phyloP scores from a whole-genome alignment of 2,797 vertebrate genomes.

The Xenentodon cancila region DNA sequence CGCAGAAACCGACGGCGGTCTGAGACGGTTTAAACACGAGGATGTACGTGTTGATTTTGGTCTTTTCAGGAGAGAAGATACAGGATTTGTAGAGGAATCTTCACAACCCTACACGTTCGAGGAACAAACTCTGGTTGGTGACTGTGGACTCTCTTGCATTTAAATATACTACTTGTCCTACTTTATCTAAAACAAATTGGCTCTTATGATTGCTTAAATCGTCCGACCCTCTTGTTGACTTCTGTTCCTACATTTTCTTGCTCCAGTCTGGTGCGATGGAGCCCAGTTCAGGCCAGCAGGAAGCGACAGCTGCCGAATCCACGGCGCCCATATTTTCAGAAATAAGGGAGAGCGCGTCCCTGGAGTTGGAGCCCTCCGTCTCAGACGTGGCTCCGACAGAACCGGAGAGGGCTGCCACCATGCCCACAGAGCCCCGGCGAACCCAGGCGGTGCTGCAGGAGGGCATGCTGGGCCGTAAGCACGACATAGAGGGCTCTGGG shows the following conservation, averaged over 20 bases:
- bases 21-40: too few species aligned
- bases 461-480: slow-evolving; percentile 91
- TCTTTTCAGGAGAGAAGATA: slow-evolving; percentile 81
- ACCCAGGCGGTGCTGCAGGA: slow-evolving; percentile 83
- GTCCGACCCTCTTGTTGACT: not conserved
- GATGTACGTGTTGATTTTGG: not conserved
- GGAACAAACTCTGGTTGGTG: slow-evolving; percentile 80
- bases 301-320: slow-evolving; percentile 64
- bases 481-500: slow-evolving; percentile 89
- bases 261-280: slow-evolving; percentile 69
- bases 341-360: slow-evolving; percentile 73
- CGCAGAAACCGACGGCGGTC: not conserved
- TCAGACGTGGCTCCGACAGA: slow-evolving; percentile 59
- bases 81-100: slow-evolving; percentile 81
- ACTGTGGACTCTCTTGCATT: not conserved
- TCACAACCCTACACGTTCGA: slow-evolving; percentile 77
- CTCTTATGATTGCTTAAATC: not conserved
- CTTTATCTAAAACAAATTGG: not conserved
- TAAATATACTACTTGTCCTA: not conserved
- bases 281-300: slow-evolving; percentile 61
- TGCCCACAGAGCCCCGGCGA: slow-evolving; percentile 77
- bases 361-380: slow-evolving; percentile 72
- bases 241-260: not conserved
- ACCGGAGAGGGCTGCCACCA: slow-evolving; percentile 82
- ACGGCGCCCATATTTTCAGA: slow-evolving; percentile 62